phyloP scores from a whole-genome alignment of 2,113 vertebrate species.

The Odocoileus virginianus region DNA sequence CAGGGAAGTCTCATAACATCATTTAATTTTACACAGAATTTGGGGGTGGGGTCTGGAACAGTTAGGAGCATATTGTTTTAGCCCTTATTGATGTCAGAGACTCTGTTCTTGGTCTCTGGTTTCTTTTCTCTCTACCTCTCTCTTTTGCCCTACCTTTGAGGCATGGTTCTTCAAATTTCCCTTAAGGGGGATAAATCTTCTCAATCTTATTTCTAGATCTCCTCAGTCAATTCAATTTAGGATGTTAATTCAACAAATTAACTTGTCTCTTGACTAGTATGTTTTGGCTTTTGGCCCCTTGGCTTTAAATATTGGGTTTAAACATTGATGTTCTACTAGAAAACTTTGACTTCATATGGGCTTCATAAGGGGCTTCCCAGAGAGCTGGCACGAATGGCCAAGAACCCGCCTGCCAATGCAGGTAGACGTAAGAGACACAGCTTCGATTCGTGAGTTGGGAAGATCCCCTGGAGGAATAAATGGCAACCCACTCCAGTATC shows the following conservation, averaged over 20 bases:
- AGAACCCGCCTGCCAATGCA: neutral
- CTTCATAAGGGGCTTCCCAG: neutral
- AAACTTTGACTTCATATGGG: slow-evolving; percentile 40
- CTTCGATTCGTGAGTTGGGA: neutral
- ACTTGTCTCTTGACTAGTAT: slow-evolving; percentile 48
- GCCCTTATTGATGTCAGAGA: neutral
- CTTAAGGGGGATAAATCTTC: neutral
- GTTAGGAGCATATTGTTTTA: neutral
- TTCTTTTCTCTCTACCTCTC: neutral
- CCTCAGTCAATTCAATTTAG: neutral
- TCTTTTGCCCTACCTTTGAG: neutral
- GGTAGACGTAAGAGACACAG: neutral
- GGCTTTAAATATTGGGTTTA: slow-evolving; percentile 32
- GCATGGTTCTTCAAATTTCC: neutral
- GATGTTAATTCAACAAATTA: neutral
- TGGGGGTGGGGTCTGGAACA: neutral
- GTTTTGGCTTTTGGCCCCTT: slow-evolving; percentile 56
- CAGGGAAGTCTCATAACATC: neutral
- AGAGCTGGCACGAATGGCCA: neutral
- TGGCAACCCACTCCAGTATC: neutral
- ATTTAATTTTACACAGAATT: neutral
- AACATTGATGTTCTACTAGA: slow-evolving; percentile 57
- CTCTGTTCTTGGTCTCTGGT: neutral
- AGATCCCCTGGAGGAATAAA: neutral
- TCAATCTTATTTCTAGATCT: neutral